These are phyloP conservation scores for Ramazzottius varieornatus DNA, from an alignment of 2,888 invertebrate species.

Conservation along the genomic window DNA sequence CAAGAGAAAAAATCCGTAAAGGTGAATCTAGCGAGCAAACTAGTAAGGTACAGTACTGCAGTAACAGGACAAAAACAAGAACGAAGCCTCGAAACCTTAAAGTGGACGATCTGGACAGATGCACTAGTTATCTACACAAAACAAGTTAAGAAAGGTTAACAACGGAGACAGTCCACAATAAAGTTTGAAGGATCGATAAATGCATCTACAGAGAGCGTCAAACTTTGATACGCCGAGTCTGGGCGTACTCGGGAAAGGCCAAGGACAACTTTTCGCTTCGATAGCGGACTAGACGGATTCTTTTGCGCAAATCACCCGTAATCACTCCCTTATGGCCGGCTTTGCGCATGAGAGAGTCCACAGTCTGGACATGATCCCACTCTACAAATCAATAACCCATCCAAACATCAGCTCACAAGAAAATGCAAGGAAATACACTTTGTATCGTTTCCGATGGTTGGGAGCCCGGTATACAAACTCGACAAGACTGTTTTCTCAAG, in stretches of 20 bases:
- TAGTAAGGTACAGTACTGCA: no score
- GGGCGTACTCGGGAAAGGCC: slow-evolving; percentile 46
- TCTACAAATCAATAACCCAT: slow-evolving; percentile 32
- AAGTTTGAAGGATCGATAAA: no score
- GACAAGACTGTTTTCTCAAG: no score
- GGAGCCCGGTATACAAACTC: background rate
- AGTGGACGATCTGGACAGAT: no score
- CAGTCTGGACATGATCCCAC: slow-evolving; percentile 94
- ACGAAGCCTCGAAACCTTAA: no score
- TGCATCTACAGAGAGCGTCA: no score
- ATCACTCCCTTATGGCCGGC: slow-evolving; percentile 79
- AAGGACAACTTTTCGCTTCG: slow-evolving; percentile 82
- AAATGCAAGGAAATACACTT: background rate
- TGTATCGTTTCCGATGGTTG: background rate
- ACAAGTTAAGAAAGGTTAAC: no score
- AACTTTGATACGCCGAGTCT: slow-evolving; percentile 15
- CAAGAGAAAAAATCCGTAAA: no score
- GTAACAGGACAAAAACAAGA: no score
- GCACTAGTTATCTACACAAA: no score
- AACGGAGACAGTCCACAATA: no score
- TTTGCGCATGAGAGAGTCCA: slow-evolving; percentile 83
- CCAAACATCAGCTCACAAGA: background rate
- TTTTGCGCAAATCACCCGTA: slow-evolving; percentile 56
- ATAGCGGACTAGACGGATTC: slow-evolving; percentile 78
- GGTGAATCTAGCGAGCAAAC: no score